Evolutionary conservation across 2,113 vertebrate genomes (phyloP), one percentile per base, ranked within the genome.

Genomic region (Dendrocopos noguchii): DNA sequence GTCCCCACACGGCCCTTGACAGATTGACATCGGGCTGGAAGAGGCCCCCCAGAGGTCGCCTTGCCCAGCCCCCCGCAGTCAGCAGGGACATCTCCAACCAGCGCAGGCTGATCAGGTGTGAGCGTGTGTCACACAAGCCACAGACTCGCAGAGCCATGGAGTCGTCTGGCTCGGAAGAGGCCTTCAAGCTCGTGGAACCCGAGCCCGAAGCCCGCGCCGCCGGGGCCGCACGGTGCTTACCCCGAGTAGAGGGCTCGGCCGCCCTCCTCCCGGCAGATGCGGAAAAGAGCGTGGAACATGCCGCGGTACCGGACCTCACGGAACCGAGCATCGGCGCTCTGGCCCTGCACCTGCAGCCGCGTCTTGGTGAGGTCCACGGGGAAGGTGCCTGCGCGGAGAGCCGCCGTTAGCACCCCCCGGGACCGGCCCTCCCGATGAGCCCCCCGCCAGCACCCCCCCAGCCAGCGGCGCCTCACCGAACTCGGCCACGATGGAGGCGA

Each of bases 321-420:
- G 95, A 99, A 99, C 93, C 98, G 98, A 24, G 97, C 97, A 92
- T 98, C 97, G 15, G 92, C 85, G 88, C 96, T 98, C 98, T 99
- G 99, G 66, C 99, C 99, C 97, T 99, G 99, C 80, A 99, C 99
- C 96, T 99, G 99, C 75, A 99, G 98, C 10, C 99, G 98, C 5
- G 99, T 99, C 97, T 99, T 99, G 21, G 99, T 99, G 91, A 99
- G 97, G 94, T 99, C 99, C 65, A 99, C 98, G 21, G 99, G 99
- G 93, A 99, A 99, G 8, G 99, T 99, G 68, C 99, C 99, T 99
- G 91, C 46, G 79, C 87, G 44, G 14, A 68, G 46, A 95, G 65
- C 84, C 46, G 36, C 34, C 8, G 31, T 83, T 72, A 91, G 61
- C 25, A 44, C 14, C 60, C 46, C 20, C 81, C n/a, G 61, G 15